Evolutionary conservation across 2,113 vertebrate species (phyloP).

Genomic region (Speoplatyrhinus poulsoni): DNA sequence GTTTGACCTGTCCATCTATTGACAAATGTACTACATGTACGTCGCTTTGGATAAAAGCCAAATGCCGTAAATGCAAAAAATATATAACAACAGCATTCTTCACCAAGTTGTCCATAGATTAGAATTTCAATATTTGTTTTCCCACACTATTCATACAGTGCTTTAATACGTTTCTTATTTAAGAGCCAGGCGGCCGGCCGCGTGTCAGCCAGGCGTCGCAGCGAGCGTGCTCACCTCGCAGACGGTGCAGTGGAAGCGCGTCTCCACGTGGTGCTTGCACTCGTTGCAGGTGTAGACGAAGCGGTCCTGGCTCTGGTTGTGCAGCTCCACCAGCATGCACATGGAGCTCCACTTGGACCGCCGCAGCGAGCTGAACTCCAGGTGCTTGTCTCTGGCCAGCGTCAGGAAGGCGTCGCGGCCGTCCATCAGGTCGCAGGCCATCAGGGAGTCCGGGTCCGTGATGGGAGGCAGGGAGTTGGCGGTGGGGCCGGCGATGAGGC

Average conservation of each 20-base stretch:
- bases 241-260: slow-evolving; percentile 96
- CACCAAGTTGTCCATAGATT: not conserved
- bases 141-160: not conserved
- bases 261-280: slow-evolving; percentile 97
- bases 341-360: slow-evolving; percentile 96
- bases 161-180: not conserved
- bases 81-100: not conserved
- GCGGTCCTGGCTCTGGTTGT: slow-evolving; percentile 97
- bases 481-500: slow-evolving; percentile 89
- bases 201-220: not conserved
- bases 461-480: slow-evolving; percentile 95
- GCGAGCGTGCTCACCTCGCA: slow-evolving; percentile 84
- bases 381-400: slow-evolving; percentile 93
- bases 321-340: slow-evolving; percentile 97
- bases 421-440: slow-evolving; percentile 97
- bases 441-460: slow-evolving; percentile 87
- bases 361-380: slow-evolving; percentile 94
- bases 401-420: slow-evolving; percentile 98
- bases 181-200: no score
- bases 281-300: slow-evolving; percentile 99
- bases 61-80: no score
- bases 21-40: no score
- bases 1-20: no score
- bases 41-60: no score
- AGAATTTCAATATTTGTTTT: no score